Evolutionary conservation across 1,140 invertebrate genomes (phyloP), one percentile per base, ranked within the genome.

Genomic region (Drosophila seguyi): DNA sequence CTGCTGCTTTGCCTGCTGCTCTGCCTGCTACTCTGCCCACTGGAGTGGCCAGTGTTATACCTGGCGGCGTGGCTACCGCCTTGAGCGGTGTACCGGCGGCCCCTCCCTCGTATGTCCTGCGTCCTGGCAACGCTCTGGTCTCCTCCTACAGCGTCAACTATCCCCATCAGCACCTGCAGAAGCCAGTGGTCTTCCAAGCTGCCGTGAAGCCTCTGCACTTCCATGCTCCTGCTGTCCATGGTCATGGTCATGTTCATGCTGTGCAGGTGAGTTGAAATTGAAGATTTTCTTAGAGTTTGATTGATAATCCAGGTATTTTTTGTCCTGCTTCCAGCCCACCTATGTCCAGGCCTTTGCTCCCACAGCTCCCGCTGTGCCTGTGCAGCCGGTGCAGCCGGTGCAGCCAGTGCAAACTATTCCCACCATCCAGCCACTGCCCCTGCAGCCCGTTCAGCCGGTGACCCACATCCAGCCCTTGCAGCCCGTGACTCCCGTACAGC

Each of bases 101-200:
- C 0, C 27, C 66, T 4, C 69, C 81, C 6, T 80, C 87, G 14
- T 92, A 72, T 45, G 55, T 92, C 20, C 61, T 92, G 55, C 84
- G 91, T 38, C 91, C 91, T 1, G 91, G 91, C 41, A 82, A 83
- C 16, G 91, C 91, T 2, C 56, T 91, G 3, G 91, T 92, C 38
- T 86, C 91, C 52, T 92, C 91, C 0, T 92, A 92, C 77, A 92
- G 82, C 45, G 87, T 90, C 62, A 92, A 86, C 60, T 92, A 92
- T 72, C 91, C 91, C 11, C 86, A 85, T 27, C 91, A 91, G 47
- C 79, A 79, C 52, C 29, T 87, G 36, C 90, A 87, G 14, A 80
- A 87, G 53, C 81, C 87, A 10, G 48, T 75, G 18, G 61, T 82
- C 5, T 47, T 71, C 42, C 67, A 69, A 36, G 29, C 68, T n/a